Conservation (phyloP, 2,797 vertebrate species). For the Syndactyla subalaris region DNA sequence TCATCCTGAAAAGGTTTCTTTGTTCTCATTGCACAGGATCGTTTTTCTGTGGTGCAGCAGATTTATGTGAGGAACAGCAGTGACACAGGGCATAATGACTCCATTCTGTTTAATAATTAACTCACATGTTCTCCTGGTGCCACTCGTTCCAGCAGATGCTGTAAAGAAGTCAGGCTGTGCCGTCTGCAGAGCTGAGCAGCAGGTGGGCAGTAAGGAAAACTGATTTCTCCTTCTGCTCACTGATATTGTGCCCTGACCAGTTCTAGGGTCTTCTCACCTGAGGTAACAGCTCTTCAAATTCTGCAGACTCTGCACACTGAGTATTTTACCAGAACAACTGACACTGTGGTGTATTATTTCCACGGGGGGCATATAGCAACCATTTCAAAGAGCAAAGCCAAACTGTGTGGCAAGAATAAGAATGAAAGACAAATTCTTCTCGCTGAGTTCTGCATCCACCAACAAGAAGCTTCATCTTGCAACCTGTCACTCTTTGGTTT, state of each 20-base stretch:
- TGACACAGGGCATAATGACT: slow-evolving; percentile 10
- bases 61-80: slow-evolving; percentile 2
- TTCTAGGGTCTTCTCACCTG: neutral
- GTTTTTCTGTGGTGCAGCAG: neutral
- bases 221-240: neutral
- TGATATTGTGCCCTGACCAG: neutral
- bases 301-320: neutral
- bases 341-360: accelerated
- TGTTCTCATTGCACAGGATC: slow-evolving; percentile 4
- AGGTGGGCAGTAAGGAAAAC: neutral
- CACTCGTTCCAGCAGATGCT: neutral
- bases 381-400: neutral
- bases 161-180: neutral
- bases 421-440: neutral
- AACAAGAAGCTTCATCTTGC: neutral
- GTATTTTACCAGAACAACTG: neutral
- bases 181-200: neutral
- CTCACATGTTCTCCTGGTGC: neutral
- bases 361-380: accelerated
- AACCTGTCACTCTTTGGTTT: neutral
- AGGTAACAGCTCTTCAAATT: neutral
- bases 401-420: neutral
- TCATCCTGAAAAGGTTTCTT: slow-evolving; percentile 1
- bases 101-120: slow-evolving; percentile 57
- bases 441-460: neutral